These are phyloP conservation scores for Ceratosolen solmsi DNA, from an alignment of 1,140 invertebrate genomes.

Conservation along the genomic window DNA sequence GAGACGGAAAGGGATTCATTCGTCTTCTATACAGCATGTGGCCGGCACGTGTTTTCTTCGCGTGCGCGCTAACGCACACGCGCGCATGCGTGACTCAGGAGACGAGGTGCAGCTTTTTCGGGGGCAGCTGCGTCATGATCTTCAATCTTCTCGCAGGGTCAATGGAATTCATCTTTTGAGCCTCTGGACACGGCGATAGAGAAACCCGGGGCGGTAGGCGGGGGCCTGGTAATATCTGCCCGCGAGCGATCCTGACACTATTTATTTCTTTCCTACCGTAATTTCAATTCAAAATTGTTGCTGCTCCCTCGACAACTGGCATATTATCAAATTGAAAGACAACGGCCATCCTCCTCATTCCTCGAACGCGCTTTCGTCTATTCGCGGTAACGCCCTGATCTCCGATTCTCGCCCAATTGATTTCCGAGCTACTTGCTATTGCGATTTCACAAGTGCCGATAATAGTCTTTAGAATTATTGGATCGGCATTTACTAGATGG, in stretches of 20 bases:
- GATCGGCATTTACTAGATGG: background rate
- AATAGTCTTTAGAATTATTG: background rate
- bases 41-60: constrained; percentile 70
- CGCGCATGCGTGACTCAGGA: background rate
- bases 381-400: background rate
- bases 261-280: background rate
- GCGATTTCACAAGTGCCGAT: background rate
- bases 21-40: constrained; percentile 72
- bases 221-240: background rate
- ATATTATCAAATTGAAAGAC: too few relatives aligned
- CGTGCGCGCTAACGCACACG: background rate
- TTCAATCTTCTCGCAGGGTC: constrained; percentile 52
- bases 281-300: background rate
- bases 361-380: background rate
- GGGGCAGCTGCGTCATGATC: constrained; percentile 42
- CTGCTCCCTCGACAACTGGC: too few relatives aligned
- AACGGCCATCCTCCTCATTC: background rate
- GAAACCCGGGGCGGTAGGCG: too few relatives aligned
- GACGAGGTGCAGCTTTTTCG: constrained; percentile 18
- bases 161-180: constrained; percentile 52
- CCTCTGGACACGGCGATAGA: background rate
- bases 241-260: background rate
- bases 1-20: constrained; percentile 63
- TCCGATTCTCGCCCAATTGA: background rate
- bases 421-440: background rate